These are phyloP conservation scores for Parambassis ranga DNA, from an alignment of 2,797 vertebrate species.

Conservation along the genomic window DNA sequence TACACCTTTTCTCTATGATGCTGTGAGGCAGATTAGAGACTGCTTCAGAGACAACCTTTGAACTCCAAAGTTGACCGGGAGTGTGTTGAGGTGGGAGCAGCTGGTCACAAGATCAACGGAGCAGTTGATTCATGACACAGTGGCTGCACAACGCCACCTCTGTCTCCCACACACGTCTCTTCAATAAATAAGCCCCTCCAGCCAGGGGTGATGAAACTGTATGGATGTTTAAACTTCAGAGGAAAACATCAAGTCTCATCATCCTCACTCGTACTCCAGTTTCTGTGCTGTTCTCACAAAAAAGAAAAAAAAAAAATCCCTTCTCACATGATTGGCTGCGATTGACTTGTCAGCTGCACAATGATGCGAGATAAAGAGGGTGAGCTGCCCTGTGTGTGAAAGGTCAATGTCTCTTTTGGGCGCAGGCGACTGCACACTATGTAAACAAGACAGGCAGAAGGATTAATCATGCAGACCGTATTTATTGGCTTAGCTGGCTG, in stretches of 20 bases:
- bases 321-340: slow-evolving; percentile 27
- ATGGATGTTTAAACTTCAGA: slow-evolving; percentile 57
- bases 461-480: slow-evolving; percentile 54
- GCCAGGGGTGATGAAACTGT: slow-evolving; percentile 59
- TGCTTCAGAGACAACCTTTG: slow-evolving; percentile 52
- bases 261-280: slow-evolving; percentile 9
- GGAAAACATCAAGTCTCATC: slow-evolving; percentile 44
- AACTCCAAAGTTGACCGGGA: slow-evolving; percentile 43
- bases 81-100: too few relatives aligned
- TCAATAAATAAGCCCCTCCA: slow-evolving; percentile 57
- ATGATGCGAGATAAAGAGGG: slow-evolving; percentile 63
- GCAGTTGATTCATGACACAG: slow-evolving; percentile 59
- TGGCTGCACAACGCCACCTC: slow-evolving; percentile 44
- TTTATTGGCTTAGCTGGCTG: slow-evolving; percentile 55
- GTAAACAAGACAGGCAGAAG: slow-evolving; percentile 64
- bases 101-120: slow-evolving; percentile 55
- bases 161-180: slow-evolving; percentile 33
- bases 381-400: slow-evolving; percentile 59
- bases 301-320: too few relatives aligned
- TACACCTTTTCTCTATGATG: slow-evolving; percentile 26
- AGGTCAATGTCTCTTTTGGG: slow-evolving; percentile 66
- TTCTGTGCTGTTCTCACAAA: slow-evolving; percentile 3
- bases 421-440: slow-evolving; percentile 47
- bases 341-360: slow-evolving; percentile 61
- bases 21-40: slow-evolving; percentile 25